Conservation (phyloP, 2,797 vertebrate genomes). For the Argentina silus region DNA sequence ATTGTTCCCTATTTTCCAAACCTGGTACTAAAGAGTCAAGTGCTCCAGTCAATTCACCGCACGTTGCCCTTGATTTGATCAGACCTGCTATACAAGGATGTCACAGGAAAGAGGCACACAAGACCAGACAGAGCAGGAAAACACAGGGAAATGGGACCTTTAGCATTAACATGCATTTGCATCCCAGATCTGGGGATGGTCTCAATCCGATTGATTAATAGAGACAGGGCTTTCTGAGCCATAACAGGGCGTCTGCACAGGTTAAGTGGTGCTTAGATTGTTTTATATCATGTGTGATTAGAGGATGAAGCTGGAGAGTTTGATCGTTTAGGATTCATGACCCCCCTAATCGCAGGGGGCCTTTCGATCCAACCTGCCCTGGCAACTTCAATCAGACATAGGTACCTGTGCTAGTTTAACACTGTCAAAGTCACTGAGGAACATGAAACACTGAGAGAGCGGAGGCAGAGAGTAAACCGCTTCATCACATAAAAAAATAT, state of each 20-base stretch:
- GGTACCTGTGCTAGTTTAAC: slow-evolving; percentile 50
- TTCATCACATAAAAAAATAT: not conserved
- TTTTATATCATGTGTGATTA: slow-evolving; percentile 83
- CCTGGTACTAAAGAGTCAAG: not conserved
- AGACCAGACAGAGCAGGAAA: slow-evolving; percentile 26
- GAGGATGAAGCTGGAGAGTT: slow-evolving; percentile 75
- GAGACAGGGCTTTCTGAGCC: slow-evolving; percentile 83
- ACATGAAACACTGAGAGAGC: slow-evolving; percentile 27
- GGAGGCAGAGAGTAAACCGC: no score
- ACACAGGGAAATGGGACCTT: slow-evolving; percentile 41
- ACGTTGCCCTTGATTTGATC: slow-evolving; percentile 30
- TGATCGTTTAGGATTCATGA: slow-evolving; percentile 73
- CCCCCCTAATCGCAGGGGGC: slow-evolving; percentile 72
- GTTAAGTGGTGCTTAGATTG: slow-evolving; percentile 86
- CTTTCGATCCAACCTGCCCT: slow-evolving; percentile 75
- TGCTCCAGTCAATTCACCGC: slow-evolving; percentile 1
- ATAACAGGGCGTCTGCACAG: slow-evolving; percentile 77
- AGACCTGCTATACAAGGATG: slow-evolving; percentile 31
- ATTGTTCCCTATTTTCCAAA: not conserved
- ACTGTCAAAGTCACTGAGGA: slow-evolving; percentile 48
- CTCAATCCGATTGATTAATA: slow-evolving; percentile 83
- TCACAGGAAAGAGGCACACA: slow-evolving; percentile 28
- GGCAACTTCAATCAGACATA: slow-evolving; percentile 77
- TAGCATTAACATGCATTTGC: slow-evolving; percentile 70
- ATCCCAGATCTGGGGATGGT: slow-evolving; percentile 67